phyloP scores from a whole-genome alignment of 2,888 invertebrate genomes.

The Ormyrus nitidulus region DNA sequence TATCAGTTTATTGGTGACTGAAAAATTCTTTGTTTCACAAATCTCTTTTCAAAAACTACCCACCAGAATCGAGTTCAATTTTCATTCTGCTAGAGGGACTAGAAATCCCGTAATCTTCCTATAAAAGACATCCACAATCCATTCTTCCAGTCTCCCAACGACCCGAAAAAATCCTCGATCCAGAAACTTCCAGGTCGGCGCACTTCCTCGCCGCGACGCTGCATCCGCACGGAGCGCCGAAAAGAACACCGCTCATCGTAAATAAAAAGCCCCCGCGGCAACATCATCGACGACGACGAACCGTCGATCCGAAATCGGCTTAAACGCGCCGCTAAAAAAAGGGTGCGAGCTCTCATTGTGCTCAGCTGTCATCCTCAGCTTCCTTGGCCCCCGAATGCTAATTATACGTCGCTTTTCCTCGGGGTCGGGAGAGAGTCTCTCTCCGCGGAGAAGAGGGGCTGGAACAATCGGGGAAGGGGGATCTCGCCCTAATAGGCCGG shows the following conservation, averaged over 20 bases:
- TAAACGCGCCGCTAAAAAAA: conserved; percentile 61
- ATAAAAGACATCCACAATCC: no score
- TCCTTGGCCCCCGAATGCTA: conserved; percentile 69
- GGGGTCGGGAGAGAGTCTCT: neutral
- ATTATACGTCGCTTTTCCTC: conserved; percentile 66
- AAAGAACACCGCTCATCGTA: neutral
- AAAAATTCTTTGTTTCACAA: no score
- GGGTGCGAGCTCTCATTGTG: conserved; percentile 57
- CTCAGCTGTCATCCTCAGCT: conserved; percentile 72
- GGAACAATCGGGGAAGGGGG: conserved; percentile 53
- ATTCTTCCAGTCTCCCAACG: no score
- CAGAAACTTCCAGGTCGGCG: conserved; percentile 29
- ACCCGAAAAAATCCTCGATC: neutral
- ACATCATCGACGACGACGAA: conserved; percentile 46
- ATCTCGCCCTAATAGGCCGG: conserved; percentile 54
- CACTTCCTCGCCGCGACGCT: conserved; percentile 1
- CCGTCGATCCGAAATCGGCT: conserved; percentile 66
- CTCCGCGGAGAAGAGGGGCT: conserved; percentile 16
- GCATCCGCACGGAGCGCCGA: neutral
- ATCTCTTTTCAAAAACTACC: no score
- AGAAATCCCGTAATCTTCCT: no score
- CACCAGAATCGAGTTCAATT: no score
- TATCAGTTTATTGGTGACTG: no score
- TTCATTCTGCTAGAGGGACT: no score
- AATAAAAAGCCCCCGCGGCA: neutral